phyloP scores from a whole-genome alignment of 92 coral and sea anemone species.

The Blastomussa wellsi region DNA sequence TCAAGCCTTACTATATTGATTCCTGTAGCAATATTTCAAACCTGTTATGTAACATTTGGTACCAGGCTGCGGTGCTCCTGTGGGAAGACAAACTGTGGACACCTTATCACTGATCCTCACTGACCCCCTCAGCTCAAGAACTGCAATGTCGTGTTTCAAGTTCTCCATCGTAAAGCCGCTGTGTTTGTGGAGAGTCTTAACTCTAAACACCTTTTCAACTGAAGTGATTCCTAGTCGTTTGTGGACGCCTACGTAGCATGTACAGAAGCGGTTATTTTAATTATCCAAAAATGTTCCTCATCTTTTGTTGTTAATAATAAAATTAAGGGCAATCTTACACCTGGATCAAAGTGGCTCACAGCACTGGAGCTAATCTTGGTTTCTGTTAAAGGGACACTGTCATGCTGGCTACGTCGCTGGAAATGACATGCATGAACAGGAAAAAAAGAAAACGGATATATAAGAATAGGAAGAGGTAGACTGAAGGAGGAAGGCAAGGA shows the following conservation, averaged over 20 bases:
- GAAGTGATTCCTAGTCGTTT: conserved; percentile 9
- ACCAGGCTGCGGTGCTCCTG: background rate
- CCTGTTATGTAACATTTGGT: conserved; percentile 24
- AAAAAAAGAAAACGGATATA: no score
- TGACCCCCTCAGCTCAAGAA: conserved; percentile 5
- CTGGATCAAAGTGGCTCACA: no score
- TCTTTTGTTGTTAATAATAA: no score
- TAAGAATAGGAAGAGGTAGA: no score
- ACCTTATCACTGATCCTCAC: conserved; percentile 20
- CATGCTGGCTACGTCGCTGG: no score
- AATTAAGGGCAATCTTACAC: no score
- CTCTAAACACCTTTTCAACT: conserved; percentile 2
- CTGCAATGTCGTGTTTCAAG: conserved; percentile 27
- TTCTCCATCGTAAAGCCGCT: background rate
- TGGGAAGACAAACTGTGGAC: conserved; percentile 22
- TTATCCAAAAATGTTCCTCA: no score
- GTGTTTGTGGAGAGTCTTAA: background rate
- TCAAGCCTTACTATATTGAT: conserved; percentile 12
- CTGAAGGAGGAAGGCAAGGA: no score
- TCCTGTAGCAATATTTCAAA: conserved; percentile 44
- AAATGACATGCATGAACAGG: no score
- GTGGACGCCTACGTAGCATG: conserved; percentile 12
- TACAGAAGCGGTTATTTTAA: background rate
- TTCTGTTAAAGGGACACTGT: no score
- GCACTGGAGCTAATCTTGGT: no score